Base-by-base conservation (phyloP, 2,113 vertebrate genomes). In the Pollimyrus isidori region DNA sequence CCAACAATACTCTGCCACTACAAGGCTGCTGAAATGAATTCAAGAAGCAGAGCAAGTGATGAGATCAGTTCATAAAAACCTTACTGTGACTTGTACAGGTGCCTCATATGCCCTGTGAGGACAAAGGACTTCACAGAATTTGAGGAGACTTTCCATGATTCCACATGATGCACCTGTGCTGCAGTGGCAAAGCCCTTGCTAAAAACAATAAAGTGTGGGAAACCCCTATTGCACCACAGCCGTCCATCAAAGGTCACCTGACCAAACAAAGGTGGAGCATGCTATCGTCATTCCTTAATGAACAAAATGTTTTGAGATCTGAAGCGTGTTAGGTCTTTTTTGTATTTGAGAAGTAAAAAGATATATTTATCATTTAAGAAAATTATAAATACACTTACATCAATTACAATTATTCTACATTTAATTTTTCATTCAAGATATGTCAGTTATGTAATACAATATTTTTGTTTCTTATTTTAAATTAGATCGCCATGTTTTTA, bases 171-270 rank as follows among this genome's bases (percentile, higher is more conserved):
- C 17, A 62, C 39, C 39, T 69, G 42, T 23, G 26, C 87, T 69
- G 58, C 42, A 30, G 7, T 0, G 4, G 87, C n/a, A 46, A 30
- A 86, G 56, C 85, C 89, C 89, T 69, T 87, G 89, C 85, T 87
- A 42, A n/a, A 80, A 45, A 76, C 89, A 87, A 90, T 53, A 39
- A 26, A 21, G 19, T 45, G 3, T 30, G 58, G 84, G 89, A 90
- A 90, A 87, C 89, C 89, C 84, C 65, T 15, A 45, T n/a, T 89
- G 62, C n/a, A 23, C 3, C 46, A 46, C 10, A 69, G 53, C 52
- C 50, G 15, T 86, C 89, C 26, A n/a, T 89, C 39, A 86, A 45
- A 35, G 1, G 49, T 87, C 89, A 90, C 39, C 17, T 90, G 89
- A 80, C 85, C 48, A 87, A 90, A 90, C 17, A 42, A 42, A 35